These are phyloP conservation scores for Caenorhabditis doughertyi DNA, from an alignment of 2,888 invertebrate genomes.

Conservation along the genomic window DNA sequence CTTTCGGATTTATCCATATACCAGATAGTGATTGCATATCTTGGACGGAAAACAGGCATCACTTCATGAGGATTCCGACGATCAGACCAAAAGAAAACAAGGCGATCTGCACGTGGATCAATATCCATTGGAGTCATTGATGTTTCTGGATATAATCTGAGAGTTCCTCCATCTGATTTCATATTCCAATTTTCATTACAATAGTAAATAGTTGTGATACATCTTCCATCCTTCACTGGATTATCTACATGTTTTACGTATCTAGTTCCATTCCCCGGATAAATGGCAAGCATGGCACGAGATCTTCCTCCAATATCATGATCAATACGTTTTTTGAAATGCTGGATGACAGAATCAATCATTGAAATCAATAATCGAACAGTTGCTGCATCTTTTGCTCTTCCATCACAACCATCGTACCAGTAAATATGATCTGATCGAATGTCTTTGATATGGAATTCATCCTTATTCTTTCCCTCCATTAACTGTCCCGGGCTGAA, in stretches of 20 bases:
- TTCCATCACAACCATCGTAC: slow-evolving; percentile 78
- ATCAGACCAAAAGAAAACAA: slow-evolving; percentile 98
- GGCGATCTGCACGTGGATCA: slow-evolving; percentile 93
- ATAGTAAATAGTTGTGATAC: slow-evolving; percentile 98
- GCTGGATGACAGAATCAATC: slow-evolving; percentile 79
- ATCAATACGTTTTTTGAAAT: slow-evolving; percentile 76
- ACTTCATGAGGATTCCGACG: slow-evolving; percentile 97
- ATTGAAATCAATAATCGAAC: slow-evolving; percentile 79
- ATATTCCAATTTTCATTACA: slow-evolving; percentile 92
- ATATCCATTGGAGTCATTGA: slow-evolving; percentile 90
- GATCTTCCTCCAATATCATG: slow-evolving; percentile 79
- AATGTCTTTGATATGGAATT: slow-evolving; percentile 76
- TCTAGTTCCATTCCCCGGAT: slow-evolving; percentile 94
- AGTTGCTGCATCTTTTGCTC: slow-evolving; percentile 72
- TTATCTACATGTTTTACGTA: slow-evolving; percentile 99
- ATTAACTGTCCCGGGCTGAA: slow-evolving; percentile 79
- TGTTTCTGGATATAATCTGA: slow-evolving; percentile 94
- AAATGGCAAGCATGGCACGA: slow-evolving; percentile 96
- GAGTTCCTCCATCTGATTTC: slow-evolving; percentile 88
- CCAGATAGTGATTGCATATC: slow-evolving; percentile 81
- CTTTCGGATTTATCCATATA: slow-evolving; percentile 75
- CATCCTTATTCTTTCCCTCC: slow-evolving; percentile 74
- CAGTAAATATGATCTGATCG: slow-evolving; percentile 81
- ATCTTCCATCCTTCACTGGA: slow-evolving; percentile 95
- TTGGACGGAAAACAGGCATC: slow-evolving; percentile 92